Percentiles rank a stretch among this genome's conserved stretches.
phyloP scores from a whole-genome alignment of 2,113 vertebrate genomes.

The Microtus montanus region DNA sequence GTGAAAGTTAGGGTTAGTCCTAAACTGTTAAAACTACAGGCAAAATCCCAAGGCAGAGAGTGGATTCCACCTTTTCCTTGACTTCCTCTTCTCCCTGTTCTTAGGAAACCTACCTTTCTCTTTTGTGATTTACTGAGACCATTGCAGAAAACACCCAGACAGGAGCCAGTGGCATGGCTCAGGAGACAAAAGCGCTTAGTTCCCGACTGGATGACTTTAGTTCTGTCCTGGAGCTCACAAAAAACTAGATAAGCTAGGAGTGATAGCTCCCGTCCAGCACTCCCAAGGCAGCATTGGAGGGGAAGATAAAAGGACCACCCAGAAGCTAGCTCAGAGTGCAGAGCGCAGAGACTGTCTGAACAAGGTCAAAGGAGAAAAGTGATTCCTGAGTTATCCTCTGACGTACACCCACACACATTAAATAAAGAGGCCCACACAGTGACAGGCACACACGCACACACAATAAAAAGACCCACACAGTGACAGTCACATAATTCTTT shows the following conservation, averaged over 20 bases:
- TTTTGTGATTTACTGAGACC: neutral
- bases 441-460: neutral
- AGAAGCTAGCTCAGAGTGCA: too few relatives aligned
- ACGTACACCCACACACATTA: too few relatives aligned
- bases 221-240: neutral
- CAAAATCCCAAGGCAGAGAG: neutral
- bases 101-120: neutral
- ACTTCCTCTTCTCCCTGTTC: neutral
- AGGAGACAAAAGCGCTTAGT: neutral
- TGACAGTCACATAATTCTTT: neutral
- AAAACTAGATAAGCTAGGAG: neutral
- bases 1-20: accelerated
- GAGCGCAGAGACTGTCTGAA: neutral
- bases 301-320: neutral
- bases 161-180: neutral
- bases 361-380: neutral
- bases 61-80: neutral
- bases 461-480: neutral
- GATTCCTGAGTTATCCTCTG: neutral
- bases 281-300: neutral
- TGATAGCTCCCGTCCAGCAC: neutral
- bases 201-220: neutral
- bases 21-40: neutral
- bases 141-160: neutral
- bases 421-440: neutral